Base-by-base conservation (phyloP, 2,888 invertebrate genomes). In the Agrotis segetum region DNA sequence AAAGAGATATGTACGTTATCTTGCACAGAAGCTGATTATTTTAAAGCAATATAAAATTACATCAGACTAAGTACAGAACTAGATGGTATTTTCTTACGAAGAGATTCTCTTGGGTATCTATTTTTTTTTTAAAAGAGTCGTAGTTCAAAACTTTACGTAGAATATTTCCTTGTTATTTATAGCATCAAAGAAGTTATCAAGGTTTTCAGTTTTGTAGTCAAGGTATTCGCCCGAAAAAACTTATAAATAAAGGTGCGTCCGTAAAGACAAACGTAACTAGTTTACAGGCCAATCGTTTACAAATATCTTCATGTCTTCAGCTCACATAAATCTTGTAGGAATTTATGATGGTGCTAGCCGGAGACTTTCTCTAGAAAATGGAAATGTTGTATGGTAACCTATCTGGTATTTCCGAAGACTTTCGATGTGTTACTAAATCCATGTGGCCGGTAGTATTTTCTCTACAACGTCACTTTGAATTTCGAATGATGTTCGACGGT, bases 311-410 rank as follows among this genome's bases (percentile, higher is more conserved):
- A 79, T 53, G 79, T 49, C 53, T 59, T 65, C 52, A 73, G 74
- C 17, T 44, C 29, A 47, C 40, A 64, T 74, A 74, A 59, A 75
- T 80, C 50, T 75, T 21, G 5, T 50, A 40, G 60, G 46, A 80
- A 80, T 81, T 66, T 80, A 81, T 67, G 46, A 59, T 67, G 47
- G 47, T 53, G 53, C 29, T 62, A 16, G 53, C 19, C 68, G 13
- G 44, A 17, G 21, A 60, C 77, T 77, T 81, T 76, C 81, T 76
- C 61, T 76, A 75, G 58, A 67, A 81, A 81, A 76, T 81, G 19
- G 52, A 44, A 61, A 79, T 56, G 49, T n/a, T 46, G 46, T 58
- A 17, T 19, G 21, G 67, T 47, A 55, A 49, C 34, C 34, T 59
- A 80, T 56, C 50, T 3, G 46, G 34, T 80, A 61, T 75, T 61